phyloP scores from a whole-genome alignment of 92 coral and sea anemone species.

The Scolanthus callimorphus region DNA sequence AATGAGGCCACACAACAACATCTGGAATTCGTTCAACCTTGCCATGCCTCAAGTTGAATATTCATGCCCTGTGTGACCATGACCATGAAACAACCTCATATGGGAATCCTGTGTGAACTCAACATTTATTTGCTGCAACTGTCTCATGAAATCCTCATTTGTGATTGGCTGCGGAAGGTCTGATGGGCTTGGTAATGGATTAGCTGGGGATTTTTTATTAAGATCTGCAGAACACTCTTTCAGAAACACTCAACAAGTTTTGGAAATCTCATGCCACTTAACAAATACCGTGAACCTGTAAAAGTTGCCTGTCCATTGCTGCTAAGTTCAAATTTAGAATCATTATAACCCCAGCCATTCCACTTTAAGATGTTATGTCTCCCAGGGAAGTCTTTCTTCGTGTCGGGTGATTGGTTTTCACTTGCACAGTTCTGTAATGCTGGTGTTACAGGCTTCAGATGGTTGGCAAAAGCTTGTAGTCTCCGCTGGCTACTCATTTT shows the following conservation, averaged over 20 bases:
- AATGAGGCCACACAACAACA: constrained; percentile 91
- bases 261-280: constrained; percentile 91
- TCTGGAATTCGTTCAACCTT: constrained; percentile 84
- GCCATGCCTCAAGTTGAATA: constrained; percentile 88
- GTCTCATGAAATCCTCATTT: constrained; percentile 64
- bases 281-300: constrained; percentile 74
- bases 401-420: constrained; percentile 4
- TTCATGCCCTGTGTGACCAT: constrained; percentile 96
- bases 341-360: constrained; percentile 99
- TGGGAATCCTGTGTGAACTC: constrained; percentile 80
- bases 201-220: constrained; percentile 60
- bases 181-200: constrained; percentile 81
- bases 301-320: constrained; percentile 69
- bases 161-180: constrained; percentile 68
- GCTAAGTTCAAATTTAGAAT: constrained; percentile 70
- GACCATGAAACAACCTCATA: constrained; percentile 82
- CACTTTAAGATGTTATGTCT: constrained; percentile 68
- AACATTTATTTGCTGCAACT: constrained; percentile 50
- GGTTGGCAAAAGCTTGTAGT: constrained; percentile 55
- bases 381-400: constrained; percentile 44
- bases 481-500: constrained; percentile 63
- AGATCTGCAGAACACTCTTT: constrained; percentile 75
- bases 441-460: constrained; percentile 32
- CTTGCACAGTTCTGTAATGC: constrained; percentile 30
- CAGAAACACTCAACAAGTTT: constrained; percentile 80